Evolutionary conservation across 2,797 vertebrate genomes (phyloP), one percentile per base, ranked within the genome.

Genomic region (Nannoperca australis): DNA sequence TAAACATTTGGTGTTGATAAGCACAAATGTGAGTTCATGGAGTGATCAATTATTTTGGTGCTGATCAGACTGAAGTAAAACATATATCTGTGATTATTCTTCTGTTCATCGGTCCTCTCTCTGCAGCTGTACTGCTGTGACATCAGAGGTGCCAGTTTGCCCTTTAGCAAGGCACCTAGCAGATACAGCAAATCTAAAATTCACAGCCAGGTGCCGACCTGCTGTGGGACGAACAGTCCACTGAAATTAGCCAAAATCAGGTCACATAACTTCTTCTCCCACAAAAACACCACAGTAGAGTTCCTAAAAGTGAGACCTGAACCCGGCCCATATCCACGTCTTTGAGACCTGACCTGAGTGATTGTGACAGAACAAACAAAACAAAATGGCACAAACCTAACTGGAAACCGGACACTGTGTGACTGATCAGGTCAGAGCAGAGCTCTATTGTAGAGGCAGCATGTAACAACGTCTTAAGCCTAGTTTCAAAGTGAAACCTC

Each of bases 1-100:
- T 13, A 73, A 61, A 76, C 69, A 66, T 66, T 53, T 68, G 61
- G 17, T 47, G 45, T 47, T 68, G 56, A 65, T 67, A 63, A 34
- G 59, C 66, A 65, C 7, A 62, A 47, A 61, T 38, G n/a, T 59
- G 11, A 69, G 69, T 50, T 69, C 22, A 49, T 36, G 13, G 13
- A 59, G 27, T 62, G 18, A 36, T 59, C 7, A 30, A 50, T 72
- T 32, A 34, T 66, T 75, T 44, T 22, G 5, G 58, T 7, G 30
- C 32, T 56, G 42, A 79, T 61, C 22, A 55, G 42, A 63, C 58
- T 40, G 55, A 10, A 55, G 42, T 17, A 11, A 67, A 24, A 56
- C 20, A 53, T 17, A 58, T 10, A 53, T 58, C 10, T 68, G 15
- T 22, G 60, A 70, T 73, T 34, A 54, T 73, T 59, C 44, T 38